Base-by-base conservation (phyloP, 2,113 vertebrate genomes). In the Gavialis gangeticus region DNA sequence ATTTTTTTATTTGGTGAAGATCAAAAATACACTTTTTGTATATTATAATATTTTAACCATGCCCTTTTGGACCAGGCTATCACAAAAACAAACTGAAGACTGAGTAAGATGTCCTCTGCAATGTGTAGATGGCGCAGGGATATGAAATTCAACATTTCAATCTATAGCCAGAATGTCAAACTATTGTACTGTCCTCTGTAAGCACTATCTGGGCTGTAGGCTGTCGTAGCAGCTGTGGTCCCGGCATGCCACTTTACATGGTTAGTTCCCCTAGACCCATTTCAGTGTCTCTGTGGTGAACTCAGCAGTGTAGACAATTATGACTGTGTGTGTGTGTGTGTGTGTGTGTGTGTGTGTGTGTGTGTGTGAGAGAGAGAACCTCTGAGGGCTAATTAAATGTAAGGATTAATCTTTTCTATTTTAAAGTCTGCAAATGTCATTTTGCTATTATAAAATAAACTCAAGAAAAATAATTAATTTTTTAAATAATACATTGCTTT, bases 401-500 rank as follows among this genome's bases (percentile, higher is more conserved):
- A 57, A 93, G 85, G 57, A 84, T 75, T 88, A 94, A 90, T 93
- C 95, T 95, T 95, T 46, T 95, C 95, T 94, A 89, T 5, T 91
- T 93, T 88, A 95, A 67, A 79, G 89, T 90, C 84, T 85, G 81
- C 91, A 75, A 85, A 92, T 90, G 93, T 87, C 92, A 79, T 96
- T 56, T 88, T 79, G 88, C 84, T 79, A 56, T 87, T 93, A 90
- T 97, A 95, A 97, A 94, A 90, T 96, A 96, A 97, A 95, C 94
- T 93, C 85, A 21, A 67, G 85, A 83, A 95, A 95, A 96, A 96
- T 91, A 96, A 95, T 90, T 95, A 79, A 91, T 55, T 93, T 96
- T 93, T 56, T 93, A 92, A 97, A 96, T 97, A 96, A 97, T 93
- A 86, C 95, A 93, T 79, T 79, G 85, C 89, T 94, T 94, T 95